phyloP scores from a whole-genome alignment of 2,113 vertebrate species.

The Tamias sibiricus region DNA sequence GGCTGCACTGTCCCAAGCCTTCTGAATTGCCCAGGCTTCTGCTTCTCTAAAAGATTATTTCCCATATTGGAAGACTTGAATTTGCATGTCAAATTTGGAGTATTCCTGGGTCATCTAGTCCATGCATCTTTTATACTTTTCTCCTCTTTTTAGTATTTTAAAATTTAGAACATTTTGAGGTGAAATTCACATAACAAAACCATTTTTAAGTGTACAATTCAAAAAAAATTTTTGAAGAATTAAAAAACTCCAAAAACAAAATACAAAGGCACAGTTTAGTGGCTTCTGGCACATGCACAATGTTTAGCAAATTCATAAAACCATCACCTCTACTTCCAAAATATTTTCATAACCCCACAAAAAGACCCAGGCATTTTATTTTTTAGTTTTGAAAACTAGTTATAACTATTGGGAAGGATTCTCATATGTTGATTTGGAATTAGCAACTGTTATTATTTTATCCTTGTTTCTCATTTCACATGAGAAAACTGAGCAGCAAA shows the following conservation, averaged over 20 bases:
- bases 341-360: neutral
- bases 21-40: too few relatives aligned
- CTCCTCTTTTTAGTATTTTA: neutral
- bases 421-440: neutral
- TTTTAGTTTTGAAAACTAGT: neutral
- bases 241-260: too few relatives aligned
- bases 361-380: neutral
- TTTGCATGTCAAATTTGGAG: neutral
- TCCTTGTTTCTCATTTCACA: neutral
- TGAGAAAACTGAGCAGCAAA: neutral
- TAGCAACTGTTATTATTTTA: neutral
- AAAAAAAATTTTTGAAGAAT: neutral
- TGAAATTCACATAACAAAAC: neutral
- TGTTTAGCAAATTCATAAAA: too few relatives aligned
- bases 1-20: accelerated
- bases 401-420: neutral
- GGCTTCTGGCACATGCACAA: neutral
- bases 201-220: neutral
- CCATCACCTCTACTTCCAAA: neutral
- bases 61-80: neutral
- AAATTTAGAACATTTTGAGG: neutral
- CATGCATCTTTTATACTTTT: neutral
- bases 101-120: neutral
- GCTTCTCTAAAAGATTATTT: neutral
- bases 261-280: neutral